A percentile compares a stretch with the other conserved stretches of the same genome.
Conservation (phyloP, 2,113 vertebrate species). For the Terrapene triunguis region DNA sequence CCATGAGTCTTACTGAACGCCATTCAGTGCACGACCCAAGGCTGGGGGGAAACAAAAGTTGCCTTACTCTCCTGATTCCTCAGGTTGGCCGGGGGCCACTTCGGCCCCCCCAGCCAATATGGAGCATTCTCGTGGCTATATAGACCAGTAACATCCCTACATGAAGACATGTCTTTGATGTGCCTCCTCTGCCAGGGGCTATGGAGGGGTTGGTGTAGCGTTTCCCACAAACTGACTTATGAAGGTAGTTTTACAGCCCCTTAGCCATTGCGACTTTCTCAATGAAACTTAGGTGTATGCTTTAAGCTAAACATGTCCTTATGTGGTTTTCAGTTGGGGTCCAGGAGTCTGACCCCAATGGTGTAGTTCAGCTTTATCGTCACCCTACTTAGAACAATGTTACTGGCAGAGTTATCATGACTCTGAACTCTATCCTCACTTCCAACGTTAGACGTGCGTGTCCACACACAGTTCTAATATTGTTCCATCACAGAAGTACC, state of each 20-base stretch:
- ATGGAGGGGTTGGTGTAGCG: background rate
- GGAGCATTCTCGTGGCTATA: background rate
- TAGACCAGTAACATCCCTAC: background rate
- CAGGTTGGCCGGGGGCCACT: slow-evolving; percentile 40
- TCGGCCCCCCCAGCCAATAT: background rate
- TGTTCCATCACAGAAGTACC: background rate
- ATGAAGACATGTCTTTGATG: background rate
- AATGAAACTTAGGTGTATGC: background rate
- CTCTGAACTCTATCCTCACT: background rate
- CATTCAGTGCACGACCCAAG: background rate
- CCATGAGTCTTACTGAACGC: background rate
- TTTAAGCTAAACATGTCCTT: no score
- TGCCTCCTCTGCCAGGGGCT: background rate
- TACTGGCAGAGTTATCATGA: background rate
- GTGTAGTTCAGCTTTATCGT: background rate
- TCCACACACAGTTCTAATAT: background rate
- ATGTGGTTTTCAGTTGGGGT: background rate
- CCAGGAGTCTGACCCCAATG: background rate
- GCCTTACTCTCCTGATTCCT: background rate
- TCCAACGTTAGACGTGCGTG: background rate
- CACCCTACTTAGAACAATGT: background rate
- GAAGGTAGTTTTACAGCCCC: background rate
- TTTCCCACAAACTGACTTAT: background rate
- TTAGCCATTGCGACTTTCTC: background rate
- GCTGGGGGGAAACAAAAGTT: background rate